Evolutionary conservation across 2,797 vertebrate species (phyloP).

Genomic region (Centroberyx gerrardi): DNA sequence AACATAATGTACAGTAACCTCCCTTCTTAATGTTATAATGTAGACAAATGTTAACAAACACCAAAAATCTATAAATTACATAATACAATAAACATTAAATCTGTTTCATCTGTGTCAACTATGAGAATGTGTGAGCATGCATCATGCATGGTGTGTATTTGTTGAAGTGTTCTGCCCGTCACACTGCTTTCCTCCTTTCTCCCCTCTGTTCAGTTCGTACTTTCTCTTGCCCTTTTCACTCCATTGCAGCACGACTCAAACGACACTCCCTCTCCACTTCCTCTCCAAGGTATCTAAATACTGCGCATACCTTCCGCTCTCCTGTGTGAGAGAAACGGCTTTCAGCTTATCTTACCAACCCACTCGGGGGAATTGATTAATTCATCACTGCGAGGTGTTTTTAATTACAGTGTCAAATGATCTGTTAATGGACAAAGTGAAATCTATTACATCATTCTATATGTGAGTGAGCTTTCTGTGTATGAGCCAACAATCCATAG

Average conservation of each 20-base stretch:
- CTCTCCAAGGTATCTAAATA: slow-evolving; percentile 57
- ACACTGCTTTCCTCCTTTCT: neutral
- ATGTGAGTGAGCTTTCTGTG: slow-evolving; percentile 68
- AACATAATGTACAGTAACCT: neutral
- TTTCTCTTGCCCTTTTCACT: slow-evolving; percentile 42
- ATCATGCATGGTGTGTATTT: too few species aligned
- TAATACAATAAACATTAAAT: too few species aligned
- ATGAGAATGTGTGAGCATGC: too few species aligned
- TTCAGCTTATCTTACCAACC: slow-evolving; percentile 75
- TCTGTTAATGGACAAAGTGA: slow-evolving; percentile 83
- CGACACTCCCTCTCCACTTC: slow-evolving; percentile 47
- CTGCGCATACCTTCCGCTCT: slow-evolving; percentile 50
- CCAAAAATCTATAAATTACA: too few species aligned
- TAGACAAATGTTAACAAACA: neutral
- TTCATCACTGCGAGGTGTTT: slow-evolving; percentile 81
- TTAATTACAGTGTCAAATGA: slow-evolving; percentile 87
- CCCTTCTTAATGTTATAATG: too few species aligned
- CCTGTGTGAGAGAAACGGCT: slow-evolving; percentile 51
- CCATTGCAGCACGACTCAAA: slow-evolving; percentile 31
- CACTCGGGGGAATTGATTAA: slow-evolving; percentile 77
- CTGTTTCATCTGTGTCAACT: too few species aligned
- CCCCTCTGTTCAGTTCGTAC: neutral
- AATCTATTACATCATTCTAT: slow-evolving; percentile 82
- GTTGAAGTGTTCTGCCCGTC: too few species aligned
- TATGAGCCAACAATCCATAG: slow-evolving; percentile 60